Evolutionary conservation across 2,888 invertebrate genomes (phyloP), one percentile per base, ranked within the genome.

Genomic region (Epinotia nisella): DNA sequence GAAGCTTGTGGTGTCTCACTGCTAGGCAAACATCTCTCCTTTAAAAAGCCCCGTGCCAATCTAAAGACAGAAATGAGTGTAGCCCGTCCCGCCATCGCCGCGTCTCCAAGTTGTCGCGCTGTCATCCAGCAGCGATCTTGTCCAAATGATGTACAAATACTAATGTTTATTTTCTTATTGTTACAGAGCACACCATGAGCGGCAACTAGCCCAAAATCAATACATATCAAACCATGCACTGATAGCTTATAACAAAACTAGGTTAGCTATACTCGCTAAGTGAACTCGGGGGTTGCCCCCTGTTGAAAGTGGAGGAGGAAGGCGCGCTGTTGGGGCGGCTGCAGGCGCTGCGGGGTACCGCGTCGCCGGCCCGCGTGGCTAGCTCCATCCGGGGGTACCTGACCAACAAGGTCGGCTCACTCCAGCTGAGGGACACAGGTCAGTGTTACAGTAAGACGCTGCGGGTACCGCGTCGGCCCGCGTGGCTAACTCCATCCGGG

Each of bases 401-500:
- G 81, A 93, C 95, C 85, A 95, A 95, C 90, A 95, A 95, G 84
- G 94, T 96, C 89, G 93, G 95, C 89, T 94, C 95, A 86, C 94
- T 95, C 87, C 94, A 96, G 91, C 94, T 95, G 67, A 94, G 95
- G 85, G 96, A 96, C 85, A 95, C 96, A 95, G 96, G 96, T 96
- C 82, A 94, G 95, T 81, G 45, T n/a, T 24, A 19, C 10, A 10
- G 24, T 45, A 21, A 94, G 87, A 95, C 95, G 91, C 94, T 96
- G 90, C 95, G 95, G 81, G 95, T 86, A 95, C 95, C 83, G 95
- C 95, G 95, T 3, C 95, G 82, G 94, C 95, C 87, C 94, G 95
- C 82, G 96, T 96, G 85, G 96, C 96, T 88, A 95, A 94, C 92
- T 96, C 96, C 91, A 95, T 96, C 90, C 94, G 95, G 96, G 96